phyloP scores from a whole-genome alignment of 2,797 vertebrate genomes.

The Xiphorhynchus erythropygius region DNA sequence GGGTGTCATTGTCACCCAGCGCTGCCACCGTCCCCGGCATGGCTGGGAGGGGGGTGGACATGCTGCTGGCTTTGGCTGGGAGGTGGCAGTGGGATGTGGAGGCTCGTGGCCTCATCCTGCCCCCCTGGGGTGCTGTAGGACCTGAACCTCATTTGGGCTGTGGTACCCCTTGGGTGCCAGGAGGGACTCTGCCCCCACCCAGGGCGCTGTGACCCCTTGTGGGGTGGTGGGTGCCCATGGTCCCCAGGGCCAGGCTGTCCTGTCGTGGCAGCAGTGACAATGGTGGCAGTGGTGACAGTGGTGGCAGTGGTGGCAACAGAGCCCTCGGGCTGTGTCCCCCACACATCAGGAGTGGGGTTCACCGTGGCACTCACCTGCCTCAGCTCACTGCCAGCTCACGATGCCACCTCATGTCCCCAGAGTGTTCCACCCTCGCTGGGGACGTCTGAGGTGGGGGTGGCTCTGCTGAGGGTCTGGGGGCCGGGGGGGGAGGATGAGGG shows the following conservation, averaged over 20 bases:
- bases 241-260: background rate
- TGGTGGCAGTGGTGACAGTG: background rate
- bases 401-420: background rate
- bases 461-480: fast-evolving
- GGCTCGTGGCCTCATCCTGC: background rate
- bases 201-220: background rate
- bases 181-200: background rate
- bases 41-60: fast-evolving
- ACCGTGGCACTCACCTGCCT: background rate
- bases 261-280: fast-evolving
- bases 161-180: background rate
- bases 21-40: fast-evolving
- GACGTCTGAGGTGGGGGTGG: background rate
- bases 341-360: fast-evolving
- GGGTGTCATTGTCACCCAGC: background rate
- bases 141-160: background rate
- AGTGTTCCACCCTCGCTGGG: fast-evolving
- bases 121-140: background rate
- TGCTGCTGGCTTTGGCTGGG: background rate
- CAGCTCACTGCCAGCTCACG: background rate
- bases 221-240: background rate
- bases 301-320: background rate
- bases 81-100: background rate
- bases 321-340: background rate
- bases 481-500: background rate